These are phyloP conservation scores for Camptogramma bilineatum DNA, from an alignment of 2,888 invertebrate genomes.

Conservation along the genomic window DNA sequence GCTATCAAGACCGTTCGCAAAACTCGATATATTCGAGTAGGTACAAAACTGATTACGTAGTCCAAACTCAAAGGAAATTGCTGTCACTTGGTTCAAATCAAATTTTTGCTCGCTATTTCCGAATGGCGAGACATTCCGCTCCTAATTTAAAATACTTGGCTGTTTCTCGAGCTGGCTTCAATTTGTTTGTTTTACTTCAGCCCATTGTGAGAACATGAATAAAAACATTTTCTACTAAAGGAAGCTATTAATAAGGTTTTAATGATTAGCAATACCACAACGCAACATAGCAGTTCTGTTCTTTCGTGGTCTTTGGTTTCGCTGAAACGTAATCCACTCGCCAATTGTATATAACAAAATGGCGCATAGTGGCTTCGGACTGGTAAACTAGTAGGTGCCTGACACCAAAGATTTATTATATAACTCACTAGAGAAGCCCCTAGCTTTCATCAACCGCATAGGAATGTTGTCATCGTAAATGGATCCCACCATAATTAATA, in stretches of 20 bases:
- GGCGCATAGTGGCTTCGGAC: too few relatives aligned
- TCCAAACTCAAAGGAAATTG: constrained; percentile 44
- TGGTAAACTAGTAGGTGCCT: too few relatives aligned
- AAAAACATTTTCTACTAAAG: constrained; percentile 66
- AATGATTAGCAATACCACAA: too few relatives aligned
- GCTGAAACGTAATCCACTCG: too few relatives aligned
- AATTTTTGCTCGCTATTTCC: constrained; percentile 51
- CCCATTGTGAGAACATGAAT: constrained; percentile 68
- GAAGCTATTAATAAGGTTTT: constrained; percentile 25
- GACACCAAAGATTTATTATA: too few relatives aligned
- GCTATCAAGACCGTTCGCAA: constrained; percentile 10
- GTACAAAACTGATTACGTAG: constrained; percentile 40
- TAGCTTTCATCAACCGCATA: too few relatives aligned
- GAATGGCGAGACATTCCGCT: constrained; percentile 52
- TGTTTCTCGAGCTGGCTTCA: constrained; percentile 57
- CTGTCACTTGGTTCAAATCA: constrained; percentile 42
- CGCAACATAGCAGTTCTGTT: too few relatives aligned
- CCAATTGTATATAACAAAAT: too few relatives aligned
- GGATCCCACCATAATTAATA: too few relatives aligned
- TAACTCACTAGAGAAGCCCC: too few relatives aligned
- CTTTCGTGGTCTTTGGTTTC: too few relatives aligned
- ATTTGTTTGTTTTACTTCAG: constrained; percentile 73
- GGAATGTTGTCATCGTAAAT: too few relatives aligned
- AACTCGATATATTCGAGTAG: constrained; percentile 25
- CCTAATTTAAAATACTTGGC: constrained; percentile 54